Base-by-base conservation (phyloP, 2,888 invertebrate genomes). In the Isotomurus palustris region DNA sequence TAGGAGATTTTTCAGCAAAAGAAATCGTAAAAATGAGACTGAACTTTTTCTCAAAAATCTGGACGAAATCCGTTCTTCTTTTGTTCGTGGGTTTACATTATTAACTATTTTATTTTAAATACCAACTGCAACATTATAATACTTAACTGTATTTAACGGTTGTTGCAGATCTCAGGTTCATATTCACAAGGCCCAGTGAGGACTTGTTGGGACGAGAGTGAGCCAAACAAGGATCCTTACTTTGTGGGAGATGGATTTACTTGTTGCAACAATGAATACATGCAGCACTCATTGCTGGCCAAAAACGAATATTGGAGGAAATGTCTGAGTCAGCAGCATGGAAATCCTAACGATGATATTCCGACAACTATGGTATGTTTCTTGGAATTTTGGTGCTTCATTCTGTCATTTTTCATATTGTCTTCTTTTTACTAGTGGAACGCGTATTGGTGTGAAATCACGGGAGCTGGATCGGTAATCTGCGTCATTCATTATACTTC, bases 171-270 rank as follows among this genome's bases (percentile, higher is more conserved):
- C 17, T 14, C 14, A 3, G 21, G 43, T 43, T 43, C 22, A 24
- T 10, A 12, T 22, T 6, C 6, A 8, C 14, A 24, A 12, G 21
- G 21, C 10, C 4, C 25, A 5, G 17, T 32, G 2, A 40, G 17
- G 17, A 10, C 10, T n/a, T 40, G 40, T 40, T 40, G 40, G 40
- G 19, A 40, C 17, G 6, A 40, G 19, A 19, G 40, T 40, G 40
- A 40, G 40, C 10, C 19, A 19, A 19, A 10, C 6, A 40, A 40
- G 17, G 21, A 29, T 4, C 49, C 49, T 24, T 51, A 51, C 17
- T 38, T 40, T 14, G n/a, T 51, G 8, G 40, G 40, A n/a, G 27
- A 51, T 38, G 51, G 38, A 40, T 51, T 51, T 51, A 51, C 51
- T 14, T 51, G 51, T 17, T 51, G 51, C 24, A 51, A 51, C 25